Percentiles rank a stretch among this genome's conserved stretches.
These are phyloP conservation scores for Selene dorsalis DNA, from an alignment of 2,797 vertebrate species.

Conservation along the genomic window DNA sequence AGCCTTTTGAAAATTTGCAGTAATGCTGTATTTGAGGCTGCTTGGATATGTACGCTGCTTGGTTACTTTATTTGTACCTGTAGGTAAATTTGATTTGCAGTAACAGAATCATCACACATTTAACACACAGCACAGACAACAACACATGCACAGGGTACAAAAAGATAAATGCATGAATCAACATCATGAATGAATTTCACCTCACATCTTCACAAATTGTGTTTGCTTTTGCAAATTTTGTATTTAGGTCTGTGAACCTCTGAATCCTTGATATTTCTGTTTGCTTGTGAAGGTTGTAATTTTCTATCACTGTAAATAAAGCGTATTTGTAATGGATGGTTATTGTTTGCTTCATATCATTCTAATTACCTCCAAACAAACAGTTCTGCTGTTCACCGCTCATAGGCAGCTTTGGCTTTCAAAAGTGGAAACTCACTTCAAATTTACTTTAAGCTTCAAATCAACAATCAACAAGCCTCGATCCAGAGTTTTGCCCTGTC, in stretches of 20 bases:
- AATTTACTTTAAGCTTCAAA: neutral
- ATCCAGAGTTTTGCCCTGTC: neutral
- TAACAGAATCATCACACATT: too few species aligned
- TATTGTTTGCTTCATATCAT: neutral
- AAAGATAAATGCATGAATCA: too few species aligned
- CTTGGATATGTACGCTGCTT: too few species aligned
- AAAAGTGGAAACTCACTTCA: neutral
- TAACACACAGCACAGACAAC: too few species aligned
- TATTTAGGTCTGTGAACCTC: neutral
- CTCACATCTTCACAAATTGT: neutral
- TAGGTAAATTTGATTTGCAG: too few species aligned
- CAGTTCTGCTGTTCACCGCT: too few species aligned
- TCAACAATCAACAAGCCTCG: neutral
- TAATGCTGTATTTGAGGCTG: neutral
- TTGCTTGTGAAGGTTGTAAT: conserved; percentile 20
- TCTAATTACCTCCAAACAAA: neutral
- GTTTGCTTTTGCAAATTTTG: neutral
- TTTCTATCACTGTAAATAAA: conserved; percentile 62
- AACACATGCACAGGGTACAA: too few species aligned
- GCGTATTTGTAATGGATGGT: conserved; percentile 24
- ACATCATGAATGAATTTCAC: too few species aligned
- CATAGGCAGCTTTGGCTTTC: too few species aligned
- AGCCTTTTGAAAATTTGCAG: neutral
- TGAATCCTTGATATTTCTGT: neutral
- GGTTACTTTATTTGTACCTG: too few species aligned